Evolutionary conservation across 2,888 invertebrate genomes (phyloP).

Genomic region (Vesta saturnalis): DNA sequence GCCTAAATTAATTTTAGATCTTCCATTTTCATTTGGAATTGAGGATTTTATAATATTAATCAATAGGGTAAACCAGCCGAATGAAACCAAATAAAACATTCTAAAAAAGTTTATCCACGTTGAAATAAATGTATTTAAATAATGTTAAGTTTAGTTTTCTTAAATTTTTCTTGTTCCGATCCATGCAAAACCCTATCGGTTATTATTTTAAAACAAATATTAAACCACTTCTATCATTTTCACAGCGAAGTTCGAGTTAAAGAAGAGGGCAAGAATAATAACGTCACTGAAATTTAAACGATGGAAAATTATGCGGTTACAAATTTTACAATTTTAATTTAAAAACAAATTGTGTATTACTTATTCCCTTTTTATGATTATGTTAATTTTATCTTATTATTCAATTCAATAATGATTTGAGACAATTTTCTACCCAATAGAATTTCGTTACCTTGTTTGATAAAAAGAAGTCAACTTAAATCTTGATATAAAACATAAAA

Average conservation of each 20-base stretch:
- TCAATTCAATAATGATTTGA: not conserved
- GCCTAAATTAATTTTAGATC: not conserved
- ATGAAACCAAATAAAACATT: not conserved
- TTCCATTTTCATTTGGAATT: not conserved
- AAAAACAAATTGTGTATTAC: constrained; percentile 7
- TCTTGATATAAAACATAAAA: constrained; percentile 19
- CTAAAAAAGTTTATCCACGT: not conserved
- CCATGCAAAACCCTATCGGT: not conserved
- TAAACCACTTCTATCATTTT: constrained; percentile 7
- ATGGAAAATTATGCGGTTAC: constrained; percentile 1
- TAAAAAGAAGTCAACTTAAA: constrained; percentile 10
- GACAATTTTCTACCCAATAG: not conserved
- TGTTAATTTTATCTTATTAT: constrained; percentile 2
- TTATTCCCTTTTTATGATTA: constrained; percentile 4
- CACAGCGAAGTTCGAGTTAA: constrained; percentile 15
- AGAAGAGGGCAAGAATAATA: constrained; percentile 14
- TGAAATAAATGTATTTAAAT: not conserved
- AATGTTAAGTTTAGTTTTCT: not conserved
- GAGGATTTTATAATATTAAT: not conserved
- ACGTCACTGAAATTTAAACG: constrained; percentile 19
- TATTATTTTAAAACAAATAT: constrained; percentile 9
- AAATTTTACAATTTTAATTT: constrained; percentile 11
- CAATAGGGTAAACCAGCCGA: not conserved
- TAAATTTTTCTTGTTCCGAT: too few species aligned
- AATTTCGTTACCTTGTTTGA: constrained; percentile 8